Base-by-base conservation (phyloP, 1,140 invertebrate genomes). In the Phocides pigmalion region DNA sequence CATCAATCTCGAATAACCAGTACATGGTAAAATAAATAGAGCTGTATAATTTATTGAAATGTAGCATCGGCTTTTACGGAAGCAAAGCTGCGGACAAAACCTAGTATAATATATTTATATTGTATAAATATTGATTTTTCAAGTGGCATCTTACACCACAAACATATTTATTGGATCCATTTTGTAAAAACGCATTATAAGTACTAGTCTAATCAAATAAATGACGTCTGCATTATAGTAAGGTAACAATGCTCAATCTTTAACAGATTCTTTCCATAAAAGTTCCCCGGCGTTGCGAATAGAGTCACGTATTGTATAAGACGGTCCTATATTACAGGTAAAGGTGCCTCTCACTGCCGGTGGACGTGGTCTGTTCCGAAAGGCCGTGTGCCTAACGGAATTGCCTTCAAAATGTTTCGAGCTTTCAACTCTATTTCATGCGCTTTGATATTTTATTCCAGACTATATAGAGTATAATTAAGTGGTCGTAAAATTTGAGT, bases 221-320 rank as follows among this genome's bases (percentile, higher is more conserved):
- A 39, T 14, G 35, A 5, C 3, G 35, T 39, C 14, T 39, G 4
- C 20, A 28, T 49, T 17, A 49, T 22, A 25, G 22, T 42, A 25
- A 12, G 4, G n/a, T 25, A 49, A 49, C 20, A 49, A 22, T 49
- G 22, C 11, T 32, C 46, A 14, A 17, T 17, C 20, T 72, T 71
- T 70, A 69, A 76, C 71, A 73, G 76, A 79, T 82, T 82, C 71
- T 72, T 72, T 76, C 63, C 51, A 65, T 76, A 74, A 69, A 72
- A 72, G 74, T 64, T 56, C 73, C 59, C 71, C 76, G 69, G 71
- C 68, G 66, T 42, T 68, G 46, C 66, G 75, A 84, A 83, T 80
- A 79, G 78, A 82, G 84, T 84, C 84, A 87, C 84, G 84, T 87
- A 76, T 63, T 68, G 72, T 81, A 87, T 82, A 82, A 80, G 80